Conservation (phyloP, 1,140 invertebrate species). For the Eubasilissa regina region DNA sequence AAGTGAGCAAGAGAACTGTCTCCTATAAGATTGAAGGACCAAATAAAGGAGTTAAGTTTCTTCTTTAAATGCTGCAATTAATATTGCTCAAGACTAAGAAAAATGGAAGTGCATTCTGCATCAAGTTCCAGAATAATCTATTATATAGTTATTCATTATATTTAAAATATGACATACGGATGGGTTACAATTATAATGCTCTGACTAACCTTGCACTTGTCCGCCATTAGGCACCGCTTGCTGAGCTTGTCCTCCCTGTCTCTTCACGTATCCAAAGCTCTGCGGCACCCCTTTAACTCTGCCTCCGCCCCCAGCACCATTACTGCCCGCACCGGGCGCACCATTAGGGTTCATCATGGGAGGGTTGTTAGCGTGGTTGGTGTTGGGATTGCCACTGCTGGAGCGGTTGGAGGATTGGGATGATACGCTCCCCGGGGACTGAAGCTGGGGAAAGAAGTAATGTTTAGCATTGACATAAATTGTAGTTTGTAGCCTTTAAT, state of each 20-base stretch:
- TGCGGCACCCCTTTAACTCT: constrained; percentile 82
- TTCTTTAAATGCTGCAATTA: too few species aligned
- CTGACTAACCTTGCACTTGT: constrained; percentile 24
- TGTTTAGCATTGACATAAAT: too few species aligned
- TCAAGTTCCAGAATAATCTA: too few species aligned
- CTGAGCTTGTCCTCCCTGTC: constrained; percentile 74
- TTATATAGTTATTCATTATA: too few species aligned
- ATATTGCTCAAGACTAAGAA: too few species aligned
- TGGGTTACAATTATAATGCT: not conserved
- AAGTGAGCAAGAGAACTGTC: too few species aligned
- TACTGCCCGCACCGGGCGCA: constrained; percentile 63
- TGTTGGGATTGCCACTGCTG: constrained; percentile 61
- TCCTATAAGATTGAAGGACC: too few species aligned
- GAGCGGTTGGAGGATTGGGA: constrained; percentile 68
- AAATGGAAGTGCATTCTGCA: too few species aligned
- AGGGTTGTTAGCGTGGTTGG: constrained; percentile 58
- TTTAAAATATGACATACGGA: too few species aligned
- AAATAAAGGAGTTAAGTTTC: too few species aligned
- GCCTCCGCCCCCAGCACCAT: constrained; percentile 67
- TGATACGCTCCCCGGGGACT: constrained; percentile 67
- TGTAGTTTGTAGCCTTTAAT: too few species aligned
- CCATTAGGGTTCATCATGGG: constrained; percentile 47
- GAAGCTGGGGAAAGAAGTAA: constrained; percentile 62
- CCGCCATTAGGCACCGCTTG: constrained; percentile 19
- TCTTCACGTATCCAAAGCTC: constrained; percentile 87